Evolutionary conservation across 1,140 invertebrate genomes (phyloP).

Genomic region (Drosophila pruinosa): DNA sequence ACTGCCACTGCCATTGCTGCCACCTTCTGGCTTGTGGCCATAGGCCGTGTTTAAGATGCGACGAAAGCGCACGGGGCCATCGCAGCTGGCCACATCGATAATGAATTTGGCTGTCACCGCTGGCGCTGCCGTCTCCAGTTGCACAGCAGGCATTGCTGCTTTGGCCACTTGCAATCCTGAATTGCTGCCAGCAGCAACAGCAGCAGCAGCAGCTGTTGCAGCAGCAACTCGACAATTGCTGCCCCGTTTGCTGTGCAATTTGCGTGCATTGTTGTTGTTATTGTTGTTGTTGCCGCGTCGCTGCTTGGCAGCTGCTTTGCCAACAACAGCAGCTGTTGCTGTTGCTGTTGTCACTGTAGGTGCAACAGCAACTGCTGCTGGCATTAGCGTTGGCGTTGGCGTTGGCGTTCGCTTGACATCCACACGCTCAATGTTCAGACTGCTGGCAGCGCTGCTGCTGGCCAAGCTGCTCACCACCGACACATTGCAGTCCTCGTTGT

Average conservation of each 20-base stretch:
- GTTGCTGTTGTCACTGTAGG: background rate
- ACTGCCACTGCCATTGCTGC: constrained; percentile 1
- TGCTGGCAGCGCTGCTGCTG: constrained; percentile 77
- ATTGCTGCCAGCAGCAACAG: too few relatives aligned
- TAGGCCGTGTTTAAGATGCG: constrained; percentile 90
- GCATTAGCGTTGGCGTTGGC: background rate
- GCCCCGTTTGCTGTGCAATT: background rate
- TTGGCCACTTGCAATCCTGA: constrained; percentile 59
- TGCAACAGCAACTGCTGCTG: background rate
- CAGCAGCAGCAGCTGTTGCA: background rate
- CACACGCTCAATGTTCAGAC: constrained; percentile 81
- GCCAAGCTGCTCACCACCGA: constrained; percentile 71
- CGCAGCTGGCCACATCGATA: constrained; percentile 92
- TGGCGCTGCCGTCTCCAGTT: constrained; percentile 19
- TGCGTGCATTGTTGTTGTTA: background rate
- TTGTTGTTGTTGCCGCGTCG: constrained; percentile 20
- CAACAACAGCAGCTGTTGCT: background rate
- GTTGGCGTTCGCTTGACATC: constrained; percentile 17
- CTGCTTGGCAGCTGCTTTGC: background rate
- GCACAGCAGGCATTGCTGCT: constrained; percentile 39
- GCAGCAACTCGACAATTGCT: background rate
- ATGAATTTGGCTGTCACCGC: constrained; percentile 84
- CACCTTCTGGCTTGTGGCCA: constrained; percentile 82
- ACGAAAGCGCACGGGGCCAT: constrained; percentile 93
- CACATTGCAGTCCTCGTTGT: constrained; percentile 59